Base-by-base conservation (phyloP, 2,888 invertebrate species). In the Volucella inanis region DNA sequence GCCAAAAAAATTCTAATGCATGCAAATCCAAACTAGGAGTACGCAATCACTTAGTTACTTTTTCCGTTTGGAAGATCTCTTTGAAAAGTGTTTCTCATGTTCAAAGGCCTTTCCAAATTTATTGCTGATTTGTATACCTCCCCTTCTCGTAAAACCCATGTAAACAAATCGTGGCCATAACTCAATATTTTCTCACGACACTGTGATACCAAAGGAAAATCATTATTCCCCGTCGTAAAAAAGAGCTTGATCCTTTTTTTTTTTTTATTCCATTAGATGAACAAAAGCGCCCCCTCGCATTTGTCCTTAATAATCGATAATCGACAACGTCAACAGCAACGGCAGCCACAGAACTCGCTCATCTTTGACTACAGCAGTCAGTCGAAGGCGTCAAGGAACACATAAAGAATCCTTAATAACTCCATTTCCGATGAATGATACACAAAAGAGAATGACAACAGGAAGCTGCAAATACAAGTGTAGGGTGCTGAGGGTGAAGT, bases 391-490 rank as follows among this genome's bases (percentile, higher is more conserved):
- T 68, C 12, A 31, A 43, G 38, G 59, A 62, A 43, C 39, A 65
- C 61, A 67, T 75, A 75, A 80, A 70, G 64, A 71, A 72, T 67
- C 65, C 76, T 57, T 72, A 76, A 80, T 76, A 76, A 72, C 85
- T 80, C 80, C 55, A 80, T 76, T 85, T 85, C 80, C 80, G 76
- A 54, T 68, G 61, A 79, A 70, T 65, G 64, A 65, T 70, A 72
- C 59, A 70, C 79, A 75, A 83, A 79, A 57, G 43, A 57, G 50
- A 81, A 52, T 50, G 39, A 80, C 38, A 55, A 18, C 38, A 22
- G 31, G 41, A 47, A 38, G 31, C 12, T 31, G 31, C 31, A 38
- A n/a, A 8, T 2, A 11, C 8, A 9, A 39, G 38, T 49, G 38
- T 49, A 12, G 55, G 12, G 49, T 8, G 11, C 11, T 8, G 38